Evolutionary conservation across 2,888 invertebrate species (phyloP).

Genomic region (Nowickia ferox): DNA sequence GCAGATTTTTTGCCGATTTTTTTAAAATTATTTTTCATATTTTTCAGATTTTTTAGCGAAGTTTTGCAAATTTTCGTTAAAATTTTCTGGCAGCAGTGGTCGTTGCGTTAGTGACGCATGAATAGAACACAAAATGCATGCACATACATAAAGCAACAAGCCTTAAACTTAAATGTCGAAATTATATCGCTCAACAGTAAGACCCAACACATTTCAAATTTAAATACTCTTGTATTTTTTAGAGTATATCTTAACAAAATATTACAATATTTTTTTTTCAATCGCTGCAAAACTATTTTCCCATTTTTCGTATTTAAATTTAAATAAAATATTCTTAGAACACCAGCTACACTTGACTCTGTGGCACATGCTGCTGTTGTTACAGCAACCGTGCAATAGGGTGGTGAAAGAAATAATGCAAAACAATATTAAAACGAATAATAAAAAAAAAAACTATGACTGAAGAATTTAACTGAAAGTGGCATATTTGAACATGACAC

Average conservation of each 20-base stretch:
- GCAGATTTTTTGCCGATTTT: too few relatives aligned
- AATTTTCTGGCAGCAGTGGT: too few relatives aligned
- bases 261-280: conserved; percentile 38
- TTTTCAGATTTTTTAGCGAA: too few relatives aligned
- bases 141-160: too few relatives aligned
- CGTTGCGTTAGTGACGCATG: too few relatives aligned
- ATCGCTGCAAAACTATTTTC: conserved; percentile 6
- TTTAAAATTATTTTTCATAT: too few relatives aligned
- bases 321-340: conserved; percentile 32
- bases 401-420: neutral
- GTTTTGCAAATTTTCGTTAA: too few relatives aligned
- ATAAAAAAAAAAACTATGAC: conserved; percentile 40
- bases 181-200: too few relatives aligned
- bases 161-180: too few relatives aligned
- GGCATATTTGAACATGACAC: conserved; percentile 68
- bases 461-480: conserved; percentile 65
- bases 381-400: conserved; percentile 29
- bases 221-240: neutral
- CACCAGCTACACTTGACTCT: conserved; percentile 4
- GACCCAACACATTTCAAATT: too few relatives aligned
- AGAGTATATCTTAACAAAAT: conserved; percentile 26
- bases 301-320: conserved; percentile 18
- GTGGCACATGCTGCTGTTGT: conserved; percentile 19
- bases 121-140: too few relatives aligned
- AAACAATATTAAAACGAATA: conserved; percentile 44